Conservation (phyloP, 1,140 invertebrate species). For the Drosophila malerkotliana region DNA sequence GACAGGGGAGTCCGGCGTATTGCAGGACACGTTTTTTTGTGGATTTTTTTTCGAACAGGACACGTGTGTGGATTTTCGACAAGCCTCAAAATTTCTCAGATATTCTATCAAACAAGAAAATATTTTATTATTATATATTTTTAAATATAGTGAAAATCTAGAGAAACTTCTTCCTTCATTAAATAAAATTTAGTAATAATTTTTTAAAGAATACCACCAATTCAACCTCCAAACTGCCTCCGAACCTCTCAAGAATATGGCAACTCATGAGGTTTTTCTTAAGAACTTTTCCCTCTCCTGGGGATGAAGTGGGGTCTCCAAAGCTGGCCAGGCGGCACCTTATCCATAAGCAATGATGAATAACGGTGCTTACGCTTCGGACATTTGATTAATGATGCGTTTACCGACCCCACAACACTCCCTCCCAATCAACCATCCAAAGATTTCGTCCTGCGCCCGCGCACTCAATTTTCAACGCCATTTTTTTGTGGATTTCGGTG, state of each 20-base stretch:
- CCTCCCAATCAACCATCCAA: constrained; percentile 15
- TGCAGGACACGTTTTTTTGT: constrained; percentile 34
- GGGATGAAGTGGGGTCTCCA: neutral
- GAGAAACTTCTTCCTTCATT: too few relatives aligned
- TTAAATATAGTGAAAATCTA: too few relatives aligned
- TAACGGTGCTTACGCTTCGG: constrained; percentile 81
- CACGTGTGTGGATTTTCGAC: constrained; percentile 23
- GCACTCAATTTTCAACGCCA: constrained; percentile 61
- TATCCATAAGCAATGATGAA: constrained; percentile 80
- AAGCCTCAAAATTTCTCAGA: neutral
- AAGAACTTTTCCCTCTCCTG: constrained; percentile 7
- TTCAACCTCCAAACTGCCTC: too few relatives aligned
- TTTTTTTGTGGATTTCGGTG: constrained; percentile 57
- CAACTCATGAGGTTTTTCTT: constrained; percentile 46
- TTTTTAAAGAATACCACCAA: neutral
- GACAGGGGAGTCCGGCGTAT: neutral
- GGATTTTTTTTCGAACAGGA: constrained; percentile 24
- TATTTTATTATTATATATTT: neutral
- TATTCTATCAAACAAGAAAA: neutral
- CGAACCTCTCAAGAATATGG: constrained; percentile 47
- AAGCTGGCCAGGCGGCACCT: constrained; percentile 32
- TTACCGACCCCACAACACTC: constrained; percentile 51
- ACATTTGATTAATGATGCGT: constrained; percentile 84
- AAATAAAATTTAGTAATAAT: neutral
- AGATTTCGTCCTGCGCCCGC: constrained; percentile 53